phyloP scores from a whole-genome alignment of 2,888 invertebrate species.

The Chrysomela aeneicollis region DNA sequence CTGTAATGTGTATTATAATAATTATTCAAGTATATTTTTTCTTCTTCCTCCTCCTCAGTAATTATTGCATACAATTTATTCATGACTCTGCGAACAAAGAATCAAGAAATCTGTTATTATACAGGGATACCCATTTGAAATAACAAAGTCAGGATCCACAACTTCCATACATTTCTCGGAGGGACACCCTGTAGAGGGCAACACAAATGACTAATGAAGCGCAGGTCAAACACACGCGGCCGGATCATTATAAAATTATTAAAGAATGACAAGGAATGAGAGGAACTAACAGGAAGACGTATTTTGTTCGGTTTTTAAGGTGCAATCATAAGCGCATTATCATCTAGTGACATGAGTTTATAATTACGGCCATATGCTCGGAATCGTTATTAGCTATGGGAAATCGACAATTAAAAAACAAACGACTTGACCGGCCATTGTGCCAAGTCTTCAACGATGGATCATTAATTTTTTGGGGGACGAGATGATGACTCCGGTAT shows the following conservation, averaged over 20 bases:
- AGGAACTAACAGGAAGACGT: constrained; percentile 62
- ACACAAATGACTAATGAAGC: constrained; percentile 29
- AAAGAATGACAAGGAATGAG: constrained; percentile 59
- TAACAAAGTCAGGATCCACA: too few species aligned
- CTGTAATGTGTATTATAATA: too few species aligned
- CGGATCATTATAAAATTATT: constrained; percentile 55
- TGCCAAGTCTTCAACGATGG: neutral
- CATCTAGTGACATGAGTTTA: constrained; percentile 53
- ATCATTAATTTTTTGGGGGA: neutral
- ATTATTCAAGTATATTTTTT: too few species aligned
- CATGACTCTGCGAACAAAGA: too few species aligned
- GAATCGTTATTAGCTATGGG: constrained; percentile 53
- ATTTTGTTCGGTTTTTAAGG: constrained; percentile 62
- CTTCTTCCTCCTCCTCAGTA: too few species aligned
- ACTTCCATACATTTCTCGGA: too few species aligned
- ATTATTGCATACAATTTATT: too few species aligned
- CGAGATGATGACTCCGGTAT: neutral
- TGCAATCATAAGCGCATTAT: constrained; percentile 53
- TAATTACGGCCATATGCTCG: constrained; percentile 60
- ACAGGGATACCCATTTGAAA: too few species aligned
- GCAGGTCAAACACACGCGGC: constrained; percentile 36
- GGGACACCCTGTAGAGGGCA: too few species aligned
- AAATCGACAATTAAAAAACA: constrained; percentile 54
- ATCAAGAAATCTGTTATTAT: too few species aligned
- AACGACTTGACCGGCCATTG: constrained; percentile 6